A percentile compares a stretch with the other conserved stretches of the same genome.
phyloP scores from a whole-genome alignment of 1,140 invertebrate genomes.

The Pachypsylla venusta region DNA sequence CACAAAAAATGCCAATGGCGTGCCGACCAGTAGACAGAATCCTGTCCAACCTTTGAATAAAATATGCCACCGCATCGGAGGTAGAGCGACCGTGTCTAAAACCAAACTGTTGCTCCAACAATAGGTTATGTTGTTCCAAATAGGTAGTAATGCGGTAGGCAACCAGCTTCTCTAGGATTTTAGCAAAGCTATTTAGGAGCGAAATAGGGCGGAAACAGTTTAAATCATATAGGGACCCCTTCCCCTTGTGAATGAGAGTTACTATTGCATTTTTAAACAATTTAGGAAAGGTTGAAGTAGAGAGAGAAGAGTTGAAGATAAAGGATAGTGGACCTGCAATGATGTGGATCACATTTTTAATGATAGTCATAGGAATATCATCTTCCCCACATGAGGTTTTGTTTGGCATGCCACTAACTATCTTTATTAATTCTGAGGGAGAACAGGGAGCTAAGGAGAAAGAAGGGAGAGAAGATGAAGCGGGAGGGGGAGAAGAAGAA shows the following conservation, averaged over 20 bases:
- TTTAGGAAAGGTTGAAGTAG: background rate
- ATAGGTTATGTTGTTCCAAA: conserved; percentile 8
- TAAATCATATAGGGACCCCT: conserved; percentile 14
- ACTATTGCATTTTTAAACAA: background rate
- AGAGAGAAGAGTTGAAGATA: background rate
- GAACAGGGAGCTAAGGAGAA: background rate
- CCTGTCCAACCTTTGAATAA: background rate
- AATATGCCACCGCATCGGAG: background rate
- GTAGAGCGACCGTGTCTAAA: conserved; percentile 1
- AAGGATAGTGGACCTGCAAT: background rate
- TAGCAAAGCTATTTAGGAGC: conserved; percentile 20
- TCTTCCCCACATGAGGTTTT: background rate
- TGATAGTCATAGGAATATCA: background rate
- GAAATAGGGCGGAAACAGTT: conserved; percentile 24
- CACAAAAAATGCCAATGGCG: conserved; percentile 9
- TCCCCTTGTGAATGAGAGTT: conserved; percentile 8
- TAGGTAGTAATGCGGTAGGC: conserved; percentile 6
- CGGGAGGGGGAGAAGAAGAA: background rate
- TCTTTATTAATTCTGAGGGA: background rate
- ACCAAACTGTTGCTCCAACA: conserved; percentile 12
- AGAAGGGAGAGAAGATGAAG: background rate
- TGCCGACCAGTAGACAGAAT: background rate
- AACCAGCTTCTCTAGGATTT: conserved; percentile 21
- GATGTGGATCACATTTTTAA: background rate
- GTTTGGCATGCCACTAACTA: background rate